These are phyloP conservation scores for Chelon labrosus DNA, from an alignment of 2,797 vertebrate genomes.

Conservation along the genomic window DNA sequence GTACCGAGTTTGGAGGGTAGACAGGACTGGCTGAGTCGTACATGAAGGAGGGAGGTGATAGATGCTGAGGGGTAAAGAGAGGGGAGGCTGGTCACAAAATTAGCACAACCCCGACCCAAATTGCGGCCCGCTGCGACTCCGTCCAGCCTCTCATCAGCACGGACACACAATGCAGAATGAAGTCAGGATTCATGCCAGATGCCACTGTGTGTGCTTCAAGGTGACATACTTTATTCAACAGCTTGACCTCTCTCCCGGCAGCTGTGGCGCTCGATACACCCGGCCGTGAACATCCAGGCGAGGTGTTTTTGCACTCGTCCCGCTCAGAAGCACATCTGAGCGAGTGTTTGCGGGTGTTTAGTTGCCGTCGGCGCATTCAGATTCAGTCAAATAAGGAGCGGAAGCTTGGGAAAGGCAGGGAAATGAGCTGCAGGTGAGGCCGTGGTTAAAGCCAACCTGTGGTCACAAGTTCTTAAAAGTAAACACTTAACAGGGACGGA, in stretches of 20 bases:
- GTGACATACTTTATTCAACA: conserved; percentile 61
- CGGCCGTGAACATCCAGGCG: neutral
- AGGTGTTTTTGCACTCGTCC: neutral
- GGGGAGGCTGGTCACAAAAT: conserved; percentile 39
- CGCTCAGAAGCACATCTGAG: conserved; percentile 30
- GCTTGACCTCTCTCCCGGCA: conserved; percentile 43
- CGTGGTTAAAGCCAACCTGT: conserved; percentile 46
- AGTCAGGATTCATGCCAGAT: conserved; percentile 61
- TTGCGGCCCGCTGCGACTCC: conserved; percentile 46
- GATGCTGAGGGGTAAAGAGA: conserved; percentile 47
- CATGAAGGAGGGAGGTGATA: conserved; percentile 34
- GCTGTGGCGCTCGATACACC: conserved; percentile 32
- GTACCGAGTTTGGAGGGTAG: conserved; percentile 42
- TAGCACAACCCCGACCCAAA: conserved; percentile 44
- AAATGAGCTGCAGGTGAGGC: conserved; percentile 79
- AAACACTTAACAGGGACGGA: conserved; percentile 15
- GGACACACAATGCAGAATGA: conserved; percentile 54
- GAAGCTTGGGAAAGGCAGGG: conserved; percentile 69
- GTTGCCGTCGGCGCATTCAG: conserved; percentile 60
- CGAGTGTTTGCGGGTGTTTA: conserved; percentile 25
- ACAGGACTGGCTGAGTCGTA: conserved; percentile 42
- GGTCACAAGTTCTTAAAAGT: conserved; percentile 23
- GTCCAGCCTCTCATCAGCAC: conserved; percentile 55
- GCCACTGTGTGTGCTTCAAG: conserved; percentile 59
- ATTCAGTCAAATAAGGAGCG: conserved; percentile 77